Conservation (phyloP, 2,797 vertebrate species). For the Mormyrops attenuatus region DNA sequence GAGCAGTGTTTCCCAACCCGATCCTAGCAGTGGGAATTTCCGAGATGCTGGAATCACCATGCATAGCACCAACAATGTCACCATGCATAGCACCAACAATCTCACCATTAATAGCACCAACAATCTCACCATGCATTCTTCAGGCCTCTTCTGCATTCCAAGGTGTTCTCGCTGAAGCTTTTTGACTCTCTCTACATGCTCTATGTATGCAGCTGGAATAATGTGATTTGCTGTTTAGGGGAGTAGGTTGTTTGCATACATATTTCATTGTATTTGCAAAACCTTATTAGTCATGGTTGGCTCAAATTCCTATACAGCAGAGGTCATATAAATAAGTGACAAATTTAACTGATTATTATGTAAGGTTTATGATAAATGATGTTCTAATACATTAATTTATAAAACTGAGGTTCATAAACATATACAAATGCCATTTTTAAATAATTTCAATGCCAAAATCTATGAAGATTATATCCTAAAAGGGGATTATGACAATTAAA, state of each 20-base stretch:
- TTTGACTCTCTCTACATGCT: not conserved
- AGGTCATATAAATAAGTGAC: not conserved
- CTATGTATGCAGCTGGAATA: not conserved
- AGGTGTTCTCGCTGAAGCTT: not conserved
- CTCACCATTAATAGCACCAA: not conserved
- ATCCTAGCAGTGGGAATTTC: not conserved
- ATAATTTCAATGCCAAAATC: not conserved
- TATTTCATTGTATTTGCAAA: not conserved
- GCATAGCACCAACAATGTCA: not conserved
- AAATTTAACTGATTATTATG: not conserved
- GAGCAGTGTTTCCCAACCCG: not conserved
- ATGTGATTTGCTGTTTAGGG: not conserved
- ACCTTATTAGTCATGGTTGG: not conserved
- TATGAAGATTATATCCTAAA: not conserved
- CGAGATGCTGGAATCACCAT: not conserved
- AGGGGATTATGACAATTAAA: not conserved
- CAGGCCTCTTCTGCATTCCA: not conserved
- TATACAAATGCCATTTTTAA: not conserved
- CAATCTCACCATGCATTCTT: not conserved
- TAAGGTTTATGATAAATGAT: not conserved
- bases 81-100: no score
- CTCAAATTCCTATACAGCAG: not conserved
- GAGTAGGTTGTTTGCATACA: not conserved
- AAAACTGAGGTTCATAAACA: not conserved
- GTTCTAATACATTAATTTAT: not conserved